Percentiles rank a stretch among this genome's conserved stretches.
These are phyloP conservation scores for Trachops cirrhosus DNA, from an alignment of 2,797 vertebrate genomes.

Conservation along the genomic window DNA sequence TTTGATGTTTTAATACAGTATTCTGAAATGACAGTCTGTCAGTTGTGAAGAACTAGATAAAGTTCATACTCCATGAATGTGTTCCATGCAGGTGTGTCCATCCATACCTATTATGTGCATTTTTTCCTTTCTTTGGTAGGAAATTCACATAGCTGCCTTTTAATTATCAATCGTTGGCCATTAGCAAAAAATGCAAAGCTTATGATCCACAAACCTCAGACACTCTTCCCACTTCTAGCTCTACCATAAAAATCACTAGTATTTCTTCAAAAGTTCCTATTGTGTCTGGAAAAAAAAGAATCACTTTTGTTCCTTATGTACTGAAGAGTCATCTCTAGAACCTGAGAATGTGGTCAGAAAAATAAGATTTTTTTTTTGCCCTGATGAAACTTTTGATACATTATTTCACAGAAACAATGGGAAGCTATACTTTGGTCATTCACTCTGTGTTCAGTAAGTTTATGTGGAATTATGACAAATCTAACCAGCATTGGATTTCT, in stretches of 20 bases:
- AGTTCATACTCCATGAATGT: background rate
- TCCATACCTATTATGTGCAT: background rate
- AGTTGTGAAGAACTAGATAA: background rate
- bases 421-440: background rate
- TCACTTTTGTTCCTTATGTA: background rate
- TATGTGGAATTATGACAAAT: background rate
- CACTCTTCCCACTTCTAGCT: background rate
- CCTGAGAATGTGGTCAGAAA: background rate
- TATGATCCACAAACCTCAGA: background rate
- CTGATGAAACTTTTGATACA: background rate
- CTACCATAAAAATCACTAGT: background rate
- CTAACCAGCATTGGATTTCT: background rate
- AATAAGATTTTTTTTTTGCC: background rate
- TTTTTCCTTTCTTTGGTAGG: background rate
- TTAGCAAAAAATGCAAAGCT: background rate
- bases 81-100: background rate
- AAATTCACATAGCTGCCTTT: constrained; percentile 6
- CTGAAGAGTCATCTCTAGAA: background rate
- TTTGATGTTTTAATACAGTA: constrained; percentile 22
- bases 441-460: background rate
- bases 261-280: background rate
- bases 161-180: background rate
- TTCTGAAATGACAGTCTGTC: background rate
- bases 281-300: background rate
- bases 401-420: background rate